Conservation (phyloP, 1,140 invertebrate species). For the Acromyrmex heyeri region DNA sequence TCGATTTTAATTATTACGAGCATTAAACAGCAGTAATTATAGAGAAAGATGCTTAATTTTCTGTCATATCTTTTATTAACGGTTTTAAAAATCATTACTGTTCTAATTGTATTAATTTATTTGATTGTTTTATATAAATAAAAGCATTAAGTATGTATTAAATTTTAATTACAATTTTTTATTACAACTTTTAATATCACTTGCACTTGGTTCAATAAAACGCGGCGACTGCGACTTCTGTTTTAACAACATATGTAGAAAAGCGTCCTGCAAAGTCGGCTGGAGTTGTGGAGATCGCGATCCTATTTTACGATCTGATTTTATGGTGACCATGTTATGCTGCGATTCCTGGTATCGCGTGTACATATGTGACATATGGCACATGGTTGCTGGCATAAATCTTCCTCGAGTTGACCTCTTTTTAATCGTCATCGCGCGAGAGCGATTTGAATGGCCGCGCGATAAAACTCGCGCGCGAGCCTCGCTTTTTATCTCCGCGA, state of each 20-base stretch:
- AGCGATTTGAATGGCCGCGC: constrained; percentile 33
- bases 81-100: constrained; percentile 9
- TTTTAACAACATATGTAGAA: constrained; percentile 7
- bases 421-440: constrained; percentile 71
- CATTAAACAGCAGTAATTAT: not conserved
- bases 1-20: not conserved
- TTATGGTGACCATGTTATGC: constrained; percentile 41
- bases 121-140: not conserved
- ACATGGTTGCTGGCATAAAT: constrained; percentile 77
- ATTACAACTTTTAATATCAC: not conserved
- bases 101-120: not conserved
- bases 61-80: not conserved
- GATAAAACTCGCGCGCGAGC: constrained; percentile 57
- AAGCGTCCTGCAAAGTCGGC: not conserved
- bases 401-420: constrained; percentile 79
- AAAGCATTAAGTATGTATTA: not conserved
- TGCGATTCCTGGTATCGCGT: constrained; percentile 39
- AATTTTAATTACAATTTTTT: not conserved
- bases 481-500: constrained; percentile 31
- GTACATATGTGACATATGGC: constrained; percentile 59
- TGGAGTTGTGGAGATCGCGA: constrained; percentile 19
- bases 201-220: not conserved
- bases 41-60: not conserved
- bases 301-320: constrained; percentile 62
- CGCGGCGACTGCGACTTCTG: not conserved